A percentile compares a stretch with the other conserved stretches of the same genome.
These are phyloP conservation scores for Hipposideros armiger DNA, from an alignment of 2,113 vertebrate species.

Conservation along the genomic window DNA sequence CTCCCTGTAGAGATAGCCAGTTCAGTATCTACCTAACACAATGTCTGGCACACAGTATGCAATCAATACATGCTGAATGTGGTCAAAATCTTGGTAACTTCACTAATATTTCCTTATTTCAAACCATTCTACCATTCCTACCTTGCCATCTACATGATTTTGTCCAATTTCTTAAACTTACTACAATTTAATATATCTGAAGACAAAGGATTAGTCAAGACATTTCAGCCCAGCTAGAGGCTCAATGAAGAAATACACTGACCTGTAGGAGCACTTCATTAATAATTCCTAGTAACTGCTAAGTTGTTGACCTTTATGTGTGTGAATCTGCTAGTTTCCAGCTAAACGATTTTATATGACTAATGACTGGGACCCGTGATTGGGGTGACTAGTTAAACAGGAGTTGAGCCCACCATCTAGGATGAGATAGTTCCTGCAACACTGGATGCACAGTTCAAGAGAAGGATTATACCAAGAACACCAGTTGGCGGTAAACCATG, in stretches of 20 bases:
- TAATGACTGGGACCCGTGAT: not conserved
- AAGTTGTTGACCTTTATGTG: not conserved
- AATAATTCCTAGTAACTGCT: not conserved
- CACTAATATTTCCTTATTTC: not conserved
- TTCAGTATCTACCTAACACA: not conserved
- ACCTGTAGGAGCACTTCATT: not conserved
- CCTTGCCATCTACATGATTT: not conserved
- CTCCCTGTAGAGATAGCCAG: not conserved
- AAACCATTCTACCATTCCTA: not conserved
- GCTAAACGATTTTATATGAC: not conserved
- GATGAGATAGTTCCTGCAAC: not conserved
- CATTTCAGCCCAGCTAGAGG: not conserved
- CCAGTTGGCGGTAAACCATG: not conserved
- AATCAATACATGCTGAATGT: not conserved
- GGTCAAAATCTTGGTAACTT: not conserved
- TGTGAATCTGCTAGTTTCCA: not conserved
- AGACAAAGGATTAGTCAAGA: not conserved
- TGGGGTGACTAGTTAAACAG: not conserved
- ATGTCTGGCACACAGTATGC: not conserved
- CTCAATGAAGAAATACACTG: not conserved
- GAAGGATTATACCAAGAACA: not conserved
- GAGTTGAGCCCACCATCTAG: not conserved
- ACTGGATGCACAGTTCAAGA: not conserved
- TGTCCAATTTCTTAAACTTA: not conserved
- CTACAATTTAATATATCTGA: not conserved